These are phyloP conservation scores for Lepidonotus clava DNA, from an alignment of 2,888 invertebrate genomes.

Conservation along the genomic window DNA sequence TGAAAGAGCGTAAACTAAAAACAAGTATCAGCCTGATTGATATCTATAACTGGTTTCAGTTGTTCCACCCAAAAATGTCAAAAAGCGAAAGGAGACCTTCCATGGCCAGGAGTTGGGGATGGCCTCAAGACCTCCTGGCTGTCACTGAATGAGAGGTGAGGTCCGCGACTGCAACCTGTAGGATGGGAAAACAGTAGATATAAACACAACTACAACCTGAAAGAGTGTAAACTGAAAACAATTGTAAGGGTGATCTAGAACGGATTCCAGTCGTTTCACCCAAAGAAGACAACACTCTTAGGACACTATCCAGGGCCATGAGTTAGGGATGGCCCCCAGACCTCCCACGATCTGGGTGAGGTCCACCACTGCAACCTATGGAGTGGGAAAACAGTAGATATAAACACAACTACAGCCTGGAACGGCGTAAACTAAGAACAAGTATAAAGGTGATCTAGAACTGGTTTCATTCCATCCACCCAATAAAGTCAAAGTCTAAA, in stretches of 20 bases:
- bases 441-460: no score
- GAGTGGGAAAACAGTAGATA: no score
- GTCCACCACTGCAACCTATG: background rate
- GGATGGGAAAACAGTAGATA: no score
- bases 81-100: constrained; percentile 70
- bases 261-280: constrained; percentile 68
- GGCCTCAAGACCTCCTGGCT: constrained; percentile 71
- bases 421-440: no score
- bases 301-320: constrained; percentile 78
- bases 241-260: no score
- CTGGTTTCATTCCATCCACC: constrained; percentile 68
- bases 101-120: constrained; percentile 76
- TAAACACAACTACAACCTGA: no score
- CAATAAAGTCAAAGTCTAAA: constrained; percentile 59
- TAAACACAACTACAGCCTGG: no score
- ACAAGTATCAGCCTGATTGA: no score
- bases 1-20: no score
- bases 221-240: no score
- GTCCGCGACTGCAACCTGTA: background rate
- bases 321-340: constrained; percentile 67
- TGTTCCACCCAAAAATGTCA: constrained; percentile 62
- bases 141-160: background rate
- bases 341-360: constrained; percentile 73
- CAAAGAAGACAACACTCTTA: constrained; percentile 62
- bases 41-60: constrained; percentile 71